Conservation (phyloP, 64 coral and sea anemone species). For the Orbicella faveolata region DNA sequence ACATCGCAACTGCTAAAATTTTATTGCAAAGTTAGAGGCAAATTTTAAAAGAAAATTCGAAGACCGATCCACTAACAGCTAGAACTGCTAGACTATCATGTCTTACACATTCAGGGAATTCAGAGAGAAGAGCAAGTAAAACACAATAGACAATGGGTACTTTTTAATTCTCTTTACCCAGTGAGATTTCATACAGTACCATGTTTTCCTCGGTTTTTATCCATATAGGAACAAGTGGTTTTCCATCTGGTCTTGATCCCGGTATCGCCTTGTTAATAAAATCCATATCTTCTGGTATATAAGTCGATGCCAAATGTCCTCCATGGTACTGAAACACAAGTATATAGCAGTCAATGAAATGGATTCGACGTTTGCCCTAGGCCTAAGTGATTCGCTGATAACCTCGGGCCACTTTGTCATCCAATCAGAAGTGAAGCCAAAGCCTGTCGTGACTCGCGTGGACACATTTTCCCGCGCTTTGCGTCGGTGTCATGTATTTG, state of each 20-base stretch:
- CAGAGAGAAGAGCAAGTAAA: background rate
- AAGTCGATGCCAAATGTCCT: slow-evolving; percentile 10
- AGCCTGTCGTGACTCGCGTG: too few species aligned
- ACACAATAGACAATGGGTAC: background rate
- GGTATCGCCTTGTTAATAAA: background rate
- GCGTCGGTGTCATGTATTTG: too few species aligned
- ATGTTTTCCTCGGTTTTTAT: background rate
- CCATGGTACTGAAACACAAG: background rate
- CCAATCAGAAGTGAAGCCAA: too few species aligned
- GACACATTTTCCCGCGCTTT: too few species aligned
- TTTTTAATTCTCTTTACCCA: background rate
- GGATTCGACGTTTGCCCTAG: too few species aligned
- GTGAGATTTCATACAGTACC: background rate
- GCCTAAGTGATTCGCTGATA: too few species aligned
- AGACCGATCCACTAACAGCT: too few species aligned
- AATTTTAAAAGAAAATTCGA: too few species aligned
- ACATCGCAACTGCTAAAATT: too few species aligned
- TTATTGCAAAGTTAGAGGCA: too few species aligned
- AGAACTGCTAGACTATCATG: too few species aligned
- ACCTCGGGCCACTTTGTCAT: too few species aligned
- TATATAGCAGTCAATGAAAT: background rate
- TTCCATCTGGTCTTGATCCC: slow-evolving; percentile 15
- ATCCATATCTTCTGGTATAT: background rate
- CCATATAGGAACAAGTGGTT: background rate
- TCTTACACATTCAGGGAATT: background rate